These are phyloP conservation scores for Cricetomys ansorgei DNA, from an alignment of 2,113 vertebrate species.

Conservation along the genomic window DNA sequence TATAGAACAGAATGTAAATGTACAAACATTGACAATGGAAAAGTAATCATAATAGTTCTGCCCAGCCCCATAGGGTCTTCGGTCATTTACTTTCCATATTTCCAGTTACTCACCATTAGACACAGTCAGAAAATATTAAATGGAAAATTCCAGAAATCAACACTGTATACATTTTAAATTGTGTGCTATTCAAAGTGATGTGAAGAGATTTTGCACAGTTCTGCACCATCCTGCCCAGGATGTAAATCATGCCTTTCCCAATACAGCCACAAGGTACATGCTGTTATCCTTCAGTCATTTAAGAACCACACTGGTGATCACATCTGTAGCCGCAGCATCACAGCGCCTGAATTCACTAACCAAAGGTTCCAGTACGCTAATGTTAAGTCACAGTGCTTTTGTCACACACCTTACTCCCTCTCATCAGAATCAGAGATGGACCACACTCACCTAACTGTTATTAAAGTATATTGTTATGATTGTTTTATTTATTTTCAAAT, in stretches of 20 bases:
- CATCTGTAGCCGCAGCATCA: neutral
- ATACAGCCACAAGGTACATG: neutral
- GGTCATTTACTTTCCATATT: neutral
- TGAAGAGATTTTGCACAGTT: neutral
- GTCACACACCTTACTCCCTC: neutral
- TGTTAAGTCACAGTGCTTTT: neutral
- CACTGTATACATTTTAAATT: neutral
- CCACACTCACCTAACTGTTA: neutral
- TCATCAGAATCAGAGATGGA: neutral
- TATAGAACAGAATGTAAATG: constrained; percentile 41
- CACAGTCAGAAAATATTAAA: neutral
- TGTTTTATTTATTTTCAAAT: neutral
- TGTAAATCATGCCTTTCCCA: neutral
- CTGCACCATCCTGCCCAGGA: neutral
- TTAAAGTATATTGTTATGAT: neutral
- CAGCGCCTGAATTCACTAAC: neutral
- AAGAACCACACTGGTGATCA: too few species aligned
- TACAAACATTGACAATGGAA: constrained; percentile 20
- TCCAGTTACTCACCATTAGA: neutral
- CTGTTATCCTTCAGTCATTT: neutral
- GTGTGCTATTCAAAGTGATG: neutral
- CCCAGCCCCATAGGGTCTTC: neutral
- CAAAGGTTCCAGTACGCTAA: neutral
- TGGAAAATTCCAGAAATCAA: neutral
- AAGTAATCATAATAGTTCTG: neutral